These are phyloP conservation scores for Fragum sueziense DNA, from an alignment of 2,888 invertebrate genomes.

Conservation along the genomic window DNA sequence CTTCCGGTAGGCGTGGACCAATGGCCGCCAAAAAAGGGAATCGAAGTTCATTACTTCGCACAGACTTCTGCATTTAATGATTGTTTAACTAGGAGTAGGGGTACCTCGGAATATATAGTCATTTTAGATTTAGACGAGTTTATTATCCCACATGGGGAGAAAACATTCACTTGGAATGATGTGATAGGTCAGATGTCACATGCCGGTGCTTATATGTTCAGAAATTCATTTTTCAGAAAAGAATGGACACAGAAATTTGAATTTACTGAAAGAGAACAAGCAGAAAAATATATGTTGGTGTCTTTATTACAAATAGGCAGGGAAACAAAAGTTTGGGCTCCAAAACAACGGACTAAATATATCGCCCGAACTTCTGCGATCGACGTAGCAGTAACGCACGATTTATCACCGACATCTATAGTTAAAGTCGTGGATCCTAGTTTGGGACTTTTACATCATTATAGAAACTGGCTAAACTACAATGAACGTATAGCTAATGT, in stretches of 20 bases:
- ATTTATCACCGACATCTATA: not conserved
- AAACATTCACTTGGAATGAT: constrained; percentile 10
- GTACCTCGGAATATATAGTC: constrained; percentile 68
- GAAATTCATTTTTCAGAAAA: constrained; percentile 17
- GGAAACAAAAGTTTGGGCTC: not conserved
- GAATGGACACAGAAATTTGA: constrained; percentile 7
- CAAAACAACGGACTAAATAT: constrained; percentile 11
- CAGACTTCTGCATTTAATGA: constrained; percentile 79
- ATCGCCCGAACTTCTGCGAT: not conserved
- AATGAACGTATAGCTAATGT: not conserved
- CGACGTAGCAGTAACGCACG: not conserved
- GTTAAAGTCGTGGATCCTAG: not conserved
- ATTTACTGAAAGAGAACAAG: constrained; percentile 6
- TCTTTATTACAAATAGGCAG: constrained; percentile 9
- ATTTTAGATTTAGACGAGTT: constrained; percentile 79
- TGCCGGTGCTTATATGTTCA: constrained; percentile 9
- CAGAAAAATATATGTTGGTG: constrained; percentile 10
- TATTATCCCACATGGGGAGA: constrained; percentile 68
- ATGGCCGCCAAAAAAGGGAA: constrained; percentile 40
- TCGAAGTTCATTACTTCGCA: constrained; percentile 77
- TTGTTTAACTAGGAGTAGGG: constrained; percentile 75
- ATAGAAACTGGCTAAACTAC: constrained; percentile 21
- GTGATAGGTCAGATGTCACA: not conserved
- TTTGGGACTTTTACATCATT: constrained; percentile 18
- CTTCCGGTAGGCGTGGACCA: constrained; percentile 69